These are phyloP conservation scores for Carterocephalus palaemon DNA, from an alignment of 2,888 invertebrate genomes.

Conservation along the genomic window DNA sequence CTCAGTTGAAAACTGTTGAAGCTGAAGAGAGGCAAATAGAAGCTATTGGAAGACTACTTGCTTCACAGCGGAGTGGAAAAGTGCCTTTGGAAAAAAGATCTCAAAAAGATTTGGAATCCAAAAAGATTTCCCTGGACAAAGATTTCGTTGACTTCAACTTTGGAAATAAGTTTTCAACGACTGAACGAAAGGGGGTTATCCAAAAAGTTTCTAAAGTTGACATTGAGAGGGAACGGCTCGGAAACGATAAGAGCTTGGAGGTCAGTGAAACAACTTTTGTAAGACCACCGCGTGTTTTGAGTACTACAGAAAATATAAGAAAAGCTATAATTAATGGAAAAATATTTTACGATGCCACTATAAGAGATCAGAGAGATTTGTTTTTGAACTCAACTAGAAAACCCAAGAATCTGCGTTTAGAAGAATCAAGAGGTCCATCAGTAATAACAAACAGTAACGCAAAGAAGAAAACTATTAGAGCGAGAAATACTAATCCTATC, in stretches of 20 bases:
- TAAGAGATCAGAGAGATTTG: slow-evolving; percentile 60
- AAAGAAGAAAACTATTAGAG: slow-evolving; percentile 53
- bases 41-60: slow-evolving; percentile 68
- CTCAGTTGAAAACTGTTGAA: slow-evolving; percentile 63
- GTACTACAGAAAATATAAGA: slow-evolving; percentile 64
- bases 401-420: slow-evolving; percentile 40
- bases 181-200: slow-evolving; percentile 59
- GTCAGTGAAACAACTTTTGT: slow-evolving; percentile 70
- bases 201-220: slow-evolving; percentile 69
- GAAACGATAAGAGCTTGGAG: slow-evolving; percentile 62
- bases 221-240: slow-evolving; percentile 54
- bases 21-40: slow-evolving; percentile 74
- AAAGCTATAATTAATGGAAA: slow-evolving; percentile 72
- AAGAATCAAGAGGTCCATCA: slow-evolving; percentile 47
- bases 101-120: slow-evolving; percentile 61
- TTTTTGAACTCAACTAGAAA: slow-evolving; percentile 49
- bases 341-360: slow-evolving; percentile 69
- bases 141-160: slow-evolving; percentile 61
- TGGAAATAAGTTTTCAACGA: slow-evolving; percentile 57
- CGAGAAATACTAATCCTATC: slow-evolving; percentile 62
- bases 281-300: slow-evolving; percentile 62
- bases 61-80: slow-evolving; percentile 60
- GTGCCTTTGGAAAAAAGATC: slow-evolving; percentile 63
- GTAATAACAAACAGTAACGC: slow-evolving; percentile 47
- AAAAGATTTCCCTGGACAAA: slow-evolving; percentile 60